Evolutionary conservation across 2,797 vertebrate species (phyloP), one percentile per base, ranked within the genome.

Genomic region (Mormyrus proboscirostris): DNA sequence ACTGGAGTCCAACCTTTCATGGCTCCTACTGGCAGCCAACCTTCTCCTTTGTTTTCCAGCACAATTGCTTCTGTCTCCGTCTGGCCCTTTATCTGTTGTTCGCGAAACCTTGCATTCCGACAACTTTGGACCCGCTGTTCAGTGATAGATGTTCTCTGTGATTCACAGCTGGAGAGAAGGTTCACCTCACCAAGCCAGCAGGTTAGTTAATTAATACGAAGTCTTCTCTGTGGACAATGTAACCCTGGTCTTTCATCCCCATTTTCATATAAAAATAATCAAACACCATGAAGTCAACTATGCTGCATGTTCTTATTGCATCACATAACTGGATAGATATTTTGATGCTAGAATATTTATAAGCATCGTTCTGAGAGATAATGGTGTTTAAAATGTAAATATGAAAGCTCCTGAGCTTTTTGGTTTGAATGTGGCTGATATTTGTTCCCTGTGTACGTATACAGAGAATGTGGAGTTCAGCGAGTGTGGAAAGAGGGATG

Each of bases 401-500:
- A 44, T 41, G 16, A 79, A 79, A 44, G 19, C 73, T 38, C 65
- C 19, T 44, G 5, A 79, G 73, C 38, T 44, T 19, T 44, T 44
- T n/a, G 76, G 76, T 16, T 19, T 86, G 10, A 53, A 41, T 7
- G 12, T 51, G 50, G 49, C n/a, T 91, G 38, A 33, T 85, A 69
- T 25, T 50, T 38, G 49, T 59, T 82, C 14, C 16, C 49, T 33
- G 10, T n/a, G 14, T 83, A 9, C 59, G 10, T 87, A 73, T 9
- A n/a, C 93, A 99, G 98, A 95, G 0, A 92, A 92, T 2, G 95
- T 97, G 69, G 94, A 93, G 57, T 99, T 99, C 51, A 97, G 95
- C 12, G 95, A 97, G 84, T 99, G 98, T 2, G 98, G 98, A 86
- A 97, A 94, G 92, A 96, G 97, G 86, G 96, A 96, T 0, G 96